Evolutionary conservation across 2,888 invertebrate genomes (phyloP).

Genomic region (Tipula confusa): DNA sequence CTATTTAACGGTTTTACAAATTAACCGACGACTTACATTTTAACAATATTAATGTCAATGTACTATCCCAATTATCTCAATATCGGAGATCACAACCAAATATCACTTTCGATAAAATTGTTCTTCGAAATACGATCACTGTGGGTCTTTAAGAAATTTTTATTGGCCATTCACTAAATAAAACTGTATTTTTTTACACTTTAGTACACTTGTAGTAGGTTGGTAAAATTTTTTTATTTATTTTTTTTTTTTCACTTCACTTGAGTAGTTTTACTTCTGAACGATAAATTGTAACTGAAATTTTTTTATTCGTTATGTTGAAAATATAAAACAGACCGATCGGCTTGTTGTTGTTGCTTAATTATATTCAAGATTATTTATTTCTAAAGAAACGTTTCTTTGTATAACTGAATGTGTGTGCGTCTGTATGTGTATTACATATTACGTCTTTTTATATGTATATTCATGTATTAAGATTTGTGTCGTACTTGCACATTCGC

Average conservation of each 20-base stretch:
- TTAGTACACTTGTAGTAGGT: neutral
- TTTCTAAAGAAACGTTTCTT: constrained; percentile 7
- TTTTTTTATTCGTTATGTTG: neutral
- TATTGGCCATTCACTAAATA: neutral
- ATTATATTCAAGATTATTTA: neutral
- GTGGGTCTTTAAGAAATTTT: neutral
- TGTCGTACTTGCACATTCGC: neutral
- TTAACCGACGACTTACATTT: neutral
- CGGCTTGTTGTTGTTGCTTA: neutral
- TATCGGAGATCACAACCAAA: neutral
- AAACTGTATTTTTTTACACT: neutral
- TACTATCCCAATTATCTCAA: neutral
- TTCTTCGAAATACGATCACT: no score
- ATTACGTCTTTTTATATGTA: no score
- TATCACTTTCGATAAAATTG: neutral
- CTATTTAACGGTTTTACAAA: neutral
- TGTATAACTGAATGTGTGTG: no score
- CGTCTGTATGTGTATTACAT: no score
- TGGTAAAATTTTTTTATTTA: no score
- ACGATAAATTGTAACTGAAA: neutral
- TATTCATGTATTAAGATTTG: neutral
- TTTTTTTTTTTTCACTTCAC: neutral
- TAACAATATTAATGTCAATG: neutral
- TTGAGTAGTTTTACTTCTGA: constrained; percentile 3
- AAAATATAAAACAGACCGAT: neutral